These are phyloP conservation scores for Pipistrellus pygmaeus DNA, from an alignment of 2,797 vertebrate species.

Conservation along the genomic window DNA sequence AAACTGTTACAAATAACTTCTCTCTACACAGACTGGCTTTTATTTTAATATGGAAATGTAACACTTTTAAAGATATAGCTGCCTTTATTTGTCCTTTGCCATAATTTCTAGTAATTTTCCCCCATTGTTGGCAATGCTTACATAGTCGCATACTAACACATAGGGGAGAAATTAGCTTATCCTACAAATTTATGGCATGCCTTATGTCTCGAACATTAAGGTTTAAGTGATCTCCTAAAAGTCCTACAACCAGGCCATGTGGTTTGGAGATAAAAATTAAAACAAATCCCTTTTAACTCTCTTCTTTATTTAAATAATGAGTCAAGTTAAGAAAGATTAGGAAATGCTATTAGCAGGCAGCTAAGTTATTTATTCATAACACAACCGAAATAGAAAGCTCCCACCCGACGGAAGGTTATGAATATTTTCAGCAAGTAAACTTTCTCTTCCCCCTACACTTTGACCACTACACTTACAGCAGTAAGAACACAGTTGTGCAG, in stretches of 20 bases:
- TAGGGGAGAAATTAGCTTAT: slow-evolving; percentile 74
- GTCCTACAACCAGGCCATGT: slow-evolving; percentile 3
- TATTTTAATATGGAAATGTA: slow-evolving; percentile 53
- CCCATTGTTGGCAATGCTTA: slow-evolving; percentile 46
- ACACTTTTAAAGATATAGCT: slow-evolving; percentile 26
- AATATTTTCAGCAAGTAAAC: background rate
- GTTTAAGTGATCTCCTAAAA: slow-evolving; percentile 74
- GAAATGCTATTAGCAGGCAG: slow-evolving; percentile 61
- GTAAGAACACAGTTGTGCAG: background rate
- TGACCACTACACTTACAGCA: no score
- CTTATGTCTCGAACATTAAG: slow-evolving; percentile 66
- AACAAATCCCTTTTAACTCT: slow-evolving; percentile 65
- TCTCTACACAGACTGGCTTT: slow-evolving; percentile 19
- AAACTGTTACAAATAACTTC: slow-evolving; percentile 59
- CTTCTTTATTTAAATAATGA: slow-evolving; percentile 75
- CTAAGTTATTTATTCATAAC: slow-evolving; percentile 67
- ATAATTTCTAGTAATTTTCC: slow-evolving; percentile 67
- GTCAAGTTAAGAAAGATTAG: slow-evolving; percentile 70
- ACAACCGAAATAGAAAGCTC: slow-evolving; percentile 49
- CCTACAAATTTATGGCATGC: slow-evolving; percentile 74
- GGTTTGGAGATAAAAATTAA: slow-evolving; percentile 80
- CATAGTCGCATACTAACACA: slow-evolving; percentile 60
- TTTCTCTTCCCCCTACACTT: background rate
- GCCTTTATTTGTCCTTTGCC: slow-evolving; percentile 68
- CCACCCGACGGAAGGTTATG: slow-evolving; percentile 5